Conservation (phyloP, 1,140 invertebrate species). For the Andricus grossulariae region DNA sequence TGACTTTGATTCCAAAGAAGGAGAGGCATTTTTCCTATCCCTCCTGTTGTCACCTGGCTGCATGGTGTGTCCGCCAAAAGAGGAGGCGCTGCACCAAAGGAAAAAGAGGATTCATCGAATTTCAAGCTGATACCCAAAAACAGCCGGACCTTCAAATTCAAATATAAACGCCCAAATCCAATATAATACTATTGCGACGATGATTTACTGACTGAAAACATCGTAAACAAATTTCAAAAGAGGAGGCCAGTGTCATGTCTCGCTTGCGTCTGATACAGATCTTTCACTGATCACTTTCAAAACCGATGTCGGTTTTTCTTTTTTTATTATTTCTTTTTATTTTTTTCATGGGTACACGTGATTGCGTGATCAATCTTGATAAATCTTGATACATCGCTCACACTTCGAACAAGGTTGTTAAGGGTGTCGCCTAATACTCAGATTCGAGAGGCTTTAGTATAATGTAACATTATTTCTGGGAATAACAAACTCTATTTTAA, state of each 20-base stretch:
- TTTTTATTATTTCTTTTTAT: neutral
- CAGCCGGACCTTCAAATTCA: neutral
- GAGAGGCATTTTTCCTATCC: slow-evolving; percentile 52
- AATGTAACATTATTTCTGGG: neutral
- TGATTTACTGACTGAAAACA: slow-evolving; percentile 5
- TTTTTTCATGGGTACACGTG: neutral
- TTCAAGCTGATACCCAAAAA: neutral
- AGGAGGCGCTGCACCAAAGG: slow-evolving; percentile 43
- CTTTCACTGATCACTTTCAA: neutral
- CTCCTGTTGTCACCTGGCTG: slow-evolving; percentile 57
- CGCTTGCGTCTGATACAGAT: neutral
- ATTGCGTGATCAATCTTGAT: slow-evolving; percentile 26
- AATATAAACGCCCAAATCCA: slow-evolving; percentile 10
- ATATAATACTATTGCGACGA: neutral
- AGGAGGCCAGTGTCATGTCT: neutral
- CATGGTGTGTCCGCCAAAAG: neutral
- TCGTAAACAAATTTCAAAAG: slow-evolving; percentile 2
- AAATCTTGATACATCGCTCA: neutral
- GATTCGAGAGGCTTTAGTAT: slow-evolving; percentile 3
- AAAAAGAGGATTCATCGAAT: neutral
- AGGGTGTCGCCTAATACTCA: neutral
- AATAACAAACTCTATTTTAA: neutral
- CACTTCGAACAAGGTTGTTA: slow-evolving; percentile 20
- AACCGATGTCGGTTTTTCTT: neutral
- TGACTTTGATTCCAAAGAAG: slow-evolving; percentile 52